phyloP scores from a whole-genome alignment of 2,113 vertebrate genomes.

The Rousettus leschenaultii region DNA sequence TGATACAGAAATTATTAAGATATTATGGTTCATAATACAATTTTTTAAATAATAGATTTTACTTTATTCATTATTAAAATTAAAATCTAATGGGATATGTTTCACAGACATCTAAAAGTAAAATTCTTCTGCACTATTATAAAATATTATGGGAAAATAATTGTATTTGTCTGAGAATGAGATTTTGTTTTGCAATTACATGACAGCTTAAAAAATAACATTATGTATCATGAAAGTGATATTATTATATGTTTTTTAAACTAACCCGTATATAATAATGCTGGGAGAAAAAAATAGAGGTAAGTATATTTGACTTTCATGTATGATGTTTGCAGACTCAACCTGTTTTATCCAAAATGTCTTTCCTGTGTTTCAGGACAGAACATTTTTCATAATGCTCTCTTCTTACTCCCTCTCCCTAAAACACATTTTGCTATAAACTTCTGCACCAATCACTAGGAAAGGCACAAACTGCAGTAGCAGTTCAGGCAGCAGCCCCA shows the following conservation, averaged over 20 bases:
- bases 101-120: background rate
- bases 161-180: background rate
- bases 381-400: background rate
- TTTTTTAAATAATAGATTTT: background rate
- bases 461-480: slow-evolving; percentile 61
- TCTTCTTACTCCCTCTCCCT: background rate
- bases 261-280: background rate
- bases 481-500: slow-evolving; percentile 65
- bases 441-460: slow-evolving; percentile 73
- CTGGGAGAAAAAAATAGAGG: background rate
- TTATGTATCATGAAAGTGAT: background rate
- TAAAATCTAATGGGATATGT: background rate
- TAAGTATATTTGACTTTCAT: background rate
- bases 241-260: background rate
- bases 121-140: background rate
- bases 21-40: background rate
- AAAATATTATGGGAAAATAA: background rate
- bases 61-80: background rate
- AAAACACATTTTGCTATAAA: slow-evolving; percentile 65
- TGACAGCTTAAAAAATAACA: background rate
- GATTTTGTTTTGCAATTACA: background rate
- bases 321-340: background rate
- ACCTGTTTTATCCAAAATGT: background rate
- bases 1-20: background rate
- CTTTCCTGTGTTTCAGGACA: slow-evolving; percentile 9